These are phyloP conservation scores for Phania funesta DNA, from an alignment of 2,888 invertebrate species.

Conservation along the genomic window DNA sequence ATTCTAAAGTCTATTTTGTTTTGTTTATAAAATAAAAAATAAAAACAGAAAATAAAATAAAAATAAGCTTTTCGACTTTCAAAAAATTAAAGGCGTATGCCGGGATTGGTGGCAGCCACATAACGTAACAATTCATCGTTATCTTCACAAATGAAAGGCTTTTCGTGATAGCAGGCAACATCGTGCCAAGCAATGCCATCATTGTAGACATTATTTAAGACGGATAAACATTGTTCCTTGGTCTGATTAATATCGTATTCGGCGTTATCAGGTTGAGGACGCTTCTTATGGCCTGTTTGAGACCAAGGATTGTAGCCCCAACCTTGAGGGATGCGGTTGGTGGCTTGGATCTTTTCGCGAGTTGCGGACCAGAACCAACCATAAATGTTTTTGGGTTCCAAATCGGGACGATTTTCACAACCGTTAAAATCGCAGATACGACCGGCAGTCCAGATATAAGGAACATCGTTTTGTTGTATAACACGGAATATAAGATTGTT, in stretches of 20 bases:
- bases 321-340: constrained; percentile 84
- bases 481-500: constrained; percentile 93
- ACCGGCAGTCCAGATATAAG: constrained; percentile 96
- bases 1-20: constrained; percentile 79
- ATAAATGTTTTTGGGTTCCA: constrained; percentile 91
- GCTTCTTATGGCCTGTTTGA: constrained; percentile 94
- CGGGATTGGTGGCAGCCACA: constrained; percentile 91
- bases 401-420: constrained; percentile 91
- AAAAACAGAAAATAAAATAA: constrained; percentile 72
- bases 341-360: constrained; percentile 91
- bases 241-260: constrained; percentile 95
- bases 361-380: constrained; percentile 98
- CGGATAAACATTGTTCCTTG: constrained; percentile 91
- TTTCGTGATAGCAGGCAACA: constrained; percentile 95
- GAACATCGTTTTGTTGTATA: constrained; percentile 93
- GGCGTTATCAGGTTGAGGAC: constrained; percentile 93
- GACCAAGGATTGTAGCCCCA: constrained; percentile 93
- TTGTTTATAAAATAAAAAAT: constrained; percentile 74
- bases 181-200: constrained; percentile 97
- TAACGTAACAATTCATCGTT: constrained; percentile 93
- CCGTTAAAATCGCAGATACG: constrained; percentile 96
- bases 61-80: constrained; percentile 53
- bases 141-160: constrained; percentile 94
- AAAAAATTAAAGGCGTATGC: constrained; percentile 86
- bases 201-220: constrained; percentile 95